Base-by-base conservation (phyloP, 2,113 vertebrate species). In the Protomyctophum bolini region DNA sequence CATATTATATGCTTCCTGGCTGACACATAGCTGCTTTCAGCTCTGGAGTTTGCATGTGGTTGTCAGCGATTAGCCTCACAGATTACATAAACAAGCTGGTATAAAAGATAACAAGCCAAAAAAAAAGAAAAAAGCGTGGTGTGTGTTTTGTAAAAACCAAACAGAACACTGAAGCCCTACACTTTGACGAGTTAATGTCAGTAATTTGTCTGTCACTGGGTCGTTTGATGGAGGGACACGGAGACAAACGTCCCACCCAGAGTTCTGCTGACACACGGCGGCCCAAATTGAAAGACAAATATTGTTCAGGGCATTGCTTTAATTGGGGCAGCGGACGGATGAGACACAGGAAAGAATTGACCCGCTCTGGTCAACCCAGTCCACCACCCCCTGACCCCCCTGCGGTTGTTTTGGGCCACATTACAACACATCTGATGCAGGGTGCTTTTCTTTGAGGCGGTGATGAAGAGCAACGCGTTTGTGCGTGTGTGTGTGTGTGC, bases 11-110 rank as follows among this genome's bases (percentile, higher is more conserved):
- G 21, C 60, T 77, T 57, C 68, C 81, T 49, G 59, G 74, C 70
- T 86, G 83, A 86, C 80, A 82, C 87, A 86, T 77, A 64, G 74
- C 81, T 72, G 66, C 76, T 89, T 82, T 83, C 86, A 75, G 87
- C 84, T 86, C 83, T 84, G 74, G 71, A 78, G 72, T 72, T 69
- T 76, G 69, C 62, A 59, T 82, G 77, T 82, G 81, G 83, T 76
- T 86, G 81, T 86, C 73, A 73, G 70, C 72, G 12, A 50, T 8
- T 9, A 28, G 10, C 56, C 68, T 68, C 65, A 82, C 83, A 80
- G 83, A 87, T 85, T 72, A 77, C 66, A 73, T 61, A 41, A 41
- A 64, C 73, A 87, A 71, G 77, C 66, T 73, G 84, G 78, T 62
- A 51, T 76, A 83, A 85, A 79, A 82, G 83, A 87, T 75, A 86